Conservation (phyloP, 2,888 invertebrate genomes). For the Chrysomela aeneicollis region DNA sequence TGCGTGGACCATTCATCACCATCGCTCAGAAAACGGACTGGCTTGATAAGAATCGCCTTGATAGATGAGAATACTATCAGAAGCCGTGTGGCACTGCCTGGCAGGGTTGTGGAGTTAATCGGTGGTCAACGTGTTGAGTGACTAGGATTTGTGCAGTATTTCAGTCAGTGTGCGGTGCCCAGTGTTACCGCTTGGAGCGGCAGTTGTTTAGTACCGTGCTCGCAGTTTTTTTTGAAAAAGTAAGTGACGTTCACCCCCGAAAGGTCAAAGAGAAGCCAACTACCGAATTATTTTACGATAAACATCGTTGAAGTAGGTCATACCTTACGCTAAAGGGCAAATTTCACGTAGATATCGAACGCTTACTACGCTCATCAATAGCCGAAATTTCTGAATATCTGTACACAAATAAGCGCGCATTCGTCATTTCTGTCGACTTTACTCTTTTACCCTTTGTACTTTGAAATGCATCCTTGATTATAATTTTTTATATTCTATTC, state of each 20-base stretch:
- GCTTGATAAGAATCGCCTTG: background rate
- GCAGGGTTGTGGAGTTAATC: background rate
- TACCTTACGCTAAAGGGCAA: too few species aligned
- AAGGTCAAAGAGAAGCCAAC: too few species aligned
- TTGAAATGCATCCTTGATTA: background rate
- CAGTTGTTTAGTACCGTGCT: background rate
- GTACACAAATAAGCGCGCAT: background rate
- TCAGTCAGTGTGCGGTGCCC: background rate
- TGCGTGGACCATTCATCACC: background rate
- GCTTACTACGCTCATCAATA: background rate
- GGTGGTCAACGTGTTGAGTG: background rate
- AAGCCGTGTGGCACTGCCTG: background rate
- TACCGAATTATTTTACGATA: too few species aligned
- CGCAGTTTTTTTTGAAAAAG: background rate
- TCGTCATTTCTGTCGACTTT: background rate
- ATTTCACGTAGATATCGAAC: too few species aligned
- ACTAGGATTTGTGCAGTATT: background rate
- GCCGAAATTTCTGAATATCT: background rate
- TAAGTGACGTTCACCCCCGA: background rate
- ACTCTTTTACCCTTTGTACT: slow-evolving; percentile 2
- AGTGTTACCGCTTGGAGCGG: background rate
- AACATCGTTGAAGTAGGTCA: too few species aligned
- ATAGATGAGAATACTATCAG: slow-evolving; percentile 2
- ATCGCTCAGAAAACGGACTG: background rate
- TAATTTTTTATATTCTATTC: background rate